These are phyloP conservation scores for Pilophorus perplexus DNA, from an alignment of 2,888 invertebrate genomes.

Conservation along the genomic window DNA sequence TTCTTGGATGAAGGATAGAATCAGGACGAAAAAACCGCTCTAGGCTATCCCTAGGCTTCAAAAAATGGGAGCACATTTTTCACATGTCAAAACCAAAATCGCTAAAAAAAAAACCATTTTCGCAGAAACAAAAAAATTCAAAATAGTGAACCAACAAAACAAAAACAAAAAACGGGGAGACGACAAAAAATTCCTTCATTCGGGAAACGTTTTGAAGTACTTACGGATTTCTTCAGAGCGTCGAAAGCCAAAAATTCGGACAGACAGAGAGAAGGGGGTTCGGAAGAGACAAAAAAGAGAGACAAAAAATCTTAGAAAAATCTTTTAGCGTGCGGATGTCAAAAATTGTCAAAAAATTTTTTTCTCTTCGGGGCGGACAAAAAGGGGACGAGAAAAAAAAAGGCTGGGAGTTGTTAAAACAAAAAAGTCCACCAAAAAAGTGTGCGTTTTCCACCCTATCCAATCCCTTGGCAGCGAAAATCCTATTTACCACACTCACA, in stretches of 20 bases:
- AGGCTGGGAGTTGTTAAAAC: neutral
- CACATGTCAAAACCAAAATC: slow-evolving; percentile 30
- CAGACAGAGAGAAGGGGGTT: slow-evolving; percentile 43
- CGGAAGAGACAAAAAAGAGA: slow-evolving; percentile 44
- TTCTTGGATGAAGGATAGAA: slow-evolving; percentile 21
- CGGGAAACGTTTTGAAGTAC: slow-evolving; percentile 44
- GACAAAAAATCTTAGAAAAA: slow-evolving; percentile 44
- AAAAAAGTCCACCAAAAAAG: slow-evolving; percentile 9
- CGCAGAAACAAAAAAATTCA: neutral
- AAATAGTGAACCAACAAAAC: slow-evolving; percentile 44
- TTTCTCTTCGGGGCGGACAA: too few species aligned
- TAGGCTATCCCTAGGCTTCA: slow-evolving; percentile 32
- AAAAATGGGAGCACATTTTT: neutral
- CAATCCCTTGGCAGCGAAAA: slow-evolving; percentile 12
- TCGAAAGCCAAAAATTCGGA: slow-evolving; percentile 46
- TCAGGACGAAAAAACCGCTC: neutral
- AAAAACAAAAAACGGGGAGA: slow-evolving; percentile 40
- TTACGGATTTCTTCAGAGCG: slow-evolving; percentile 47
- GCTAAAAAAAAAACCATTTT: slow-evolving; percentile 5
- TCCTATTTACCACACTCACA: slow-evolving; percentile 35
- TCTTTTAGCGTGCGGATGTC: neutral
- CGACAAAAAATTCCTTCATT: slow-evolving; percentile 36
- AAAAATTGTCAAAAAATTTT: slow-evolving; percentile 30
- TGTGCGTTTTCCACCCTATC: slow-evolving; percentile 30
- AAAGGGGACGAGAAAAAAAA: neutral